Evolutionary conservation across 2,888 invertebrate genomes (phyloP), one percentile per base, ranked within the genome.

Genomic region (Agrochola macilenta): DNA sequence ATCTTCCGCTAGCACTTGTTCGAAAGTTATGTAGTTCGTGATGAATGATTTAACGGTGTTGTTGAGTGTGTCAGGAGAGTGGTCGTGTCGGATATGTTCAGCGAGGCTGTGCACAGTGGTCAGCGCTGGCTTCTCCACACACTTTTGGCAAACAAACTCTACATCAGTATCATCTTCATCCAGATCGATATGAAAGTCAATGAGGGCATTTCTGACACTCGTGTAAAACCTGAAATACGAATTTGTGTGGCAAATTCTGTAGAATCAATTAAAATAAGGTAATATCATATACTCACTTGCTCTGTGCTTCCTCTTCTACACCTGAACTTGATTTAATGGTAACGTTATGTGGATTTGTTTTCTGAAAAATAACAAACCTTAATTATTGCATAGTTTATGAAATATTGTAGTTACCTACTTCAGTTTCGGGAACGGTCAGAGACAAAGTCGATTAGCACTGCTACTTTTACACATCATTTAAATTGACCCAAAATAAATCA

Each of bases 81-180:
- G 96, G 0, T 77, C 65, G 9, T 71, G 54, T 5, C 72, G 73
- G 5, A 95, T 79, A 84, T 96, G 96, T 20, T 90, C 82, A 0
- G 89, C 84, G 43, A 96, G 86, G 8, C 81, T 80, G 12, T 88
- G 85, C 11, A 90, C 60, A 9, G 88, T 90, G 20, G 78, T 74
- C 11, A 91, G 84, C 0, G 88, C 79, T 5, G 91, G 89, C 76
- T 89, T 86, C 3, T 84, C 79, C 1, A 74, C 57, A 79, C 96
- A 96, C 74, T 90, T 90, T 81, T 94, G 94, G 77, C 96, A 96
- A 43, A 93, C 93, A 77, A 94, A 91, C 63, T 92, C 87, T 78
- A 93, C 82, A 69, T 93, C 90, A 1, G 89, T 81, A 66, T 84
- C 79, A 57, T 90, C 90, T 65, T 90, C 81, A 39, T 92, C 88